A percentile compares a stretch with the other conserved stretches of the same genome.
Conservation (phyloP, 1,140 invertebrate species). For the Microplitis demolitor region DNA sequence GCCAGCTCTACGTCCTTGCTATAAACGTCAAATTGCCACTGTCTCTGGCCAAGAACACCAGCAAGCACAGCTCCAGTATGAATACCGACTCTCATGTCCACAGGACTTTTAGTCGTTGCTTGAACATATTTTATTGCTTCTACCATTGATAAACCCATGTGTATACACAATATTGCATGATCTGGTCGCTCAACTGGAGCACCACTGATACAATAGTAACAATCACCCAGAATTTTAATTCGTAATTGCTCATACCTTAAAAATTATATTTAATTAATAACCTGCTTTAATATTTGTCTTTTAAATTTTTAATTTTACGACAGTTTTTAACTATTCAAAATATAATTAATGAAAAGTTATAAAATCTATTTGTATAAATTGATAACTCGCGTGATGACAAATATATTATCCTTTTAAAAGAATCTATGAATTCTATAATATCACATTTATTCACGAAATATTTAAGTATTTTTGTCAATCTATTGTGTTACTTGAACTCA, state of each 20-base stretch:
- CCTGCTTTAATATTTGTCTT: background rate
- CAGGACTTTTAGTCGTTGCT: conserved; percentile 90
- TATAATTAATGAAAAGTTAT: background rate
- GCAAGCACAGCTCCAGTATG: conserved; percentile 96
- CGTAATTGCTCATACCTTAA: conserved; percentile 91
- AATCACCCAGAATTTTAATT: conserved; percentile 95
- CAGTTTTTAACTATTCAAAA: no score
- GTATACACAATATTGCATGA: conserved; percentile 91
- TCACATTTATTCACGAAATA: no score
- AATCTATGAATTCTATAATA: background rate
- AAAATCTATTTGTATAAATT: background rate
- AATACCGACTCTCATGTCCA: conserved; percentile 97
- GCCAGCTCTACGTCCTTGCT: conserved; percentile 96
- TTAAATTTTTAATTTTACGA: no score
- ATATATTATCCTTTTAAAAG: no score
- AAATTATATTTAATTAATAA: conserved; percentile 20
- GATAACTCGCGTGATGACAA: no score
- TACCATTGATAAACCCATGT: conserved; percentile 96
- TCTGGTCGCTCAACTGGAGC: conserved; percentile 86
- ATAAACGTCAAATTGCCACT: conserved; percentile 99
- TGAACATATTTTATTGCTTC: conserved; percentile 97
- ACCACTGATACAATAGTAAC: conserved; percentile 94
- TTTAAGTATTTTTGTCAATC: no score
- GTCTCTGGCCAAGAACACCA: conserved; percentile 92
- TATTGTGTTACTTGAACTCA: no score